A percentile compares a stretch with the other conserved stretches of the same genome.
These are phyloP conservation scores for Parthenolecanium corni DNA, from an alignment of 2,888 invertebrate species.

Conservation along the genomic window DNA sequence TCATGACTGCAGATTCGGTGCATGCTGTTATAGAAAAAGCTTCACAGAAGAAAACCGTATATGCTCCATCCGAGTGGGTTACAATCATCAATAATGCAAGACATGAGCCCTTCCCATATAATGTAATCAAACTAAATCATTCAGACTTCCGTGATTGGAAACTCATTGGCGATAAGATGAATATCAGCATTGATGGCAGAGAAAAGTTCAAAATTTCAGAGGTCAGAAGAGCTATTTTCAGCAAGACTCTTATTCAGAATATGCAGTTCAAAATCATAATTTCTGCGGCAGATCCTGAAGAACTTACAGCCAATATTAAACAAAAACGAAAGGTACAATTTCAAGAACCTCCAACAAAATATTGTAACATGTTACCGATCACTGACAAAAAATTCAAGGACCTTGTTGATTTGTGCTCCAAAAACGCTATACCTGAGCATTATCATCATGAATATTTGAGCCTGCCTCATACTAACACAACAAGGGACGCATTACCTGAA, in stretches of 20 bases:
- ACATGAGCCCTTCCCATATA: constrained; percentile 12
- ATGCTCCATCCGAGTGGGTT: constrained; percentile 33
- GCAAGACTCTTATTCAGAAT: no score
- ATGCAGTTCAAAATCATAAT: background rate
- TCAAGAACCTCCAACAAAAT: background rate
- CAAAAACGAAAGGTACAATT: background rate
- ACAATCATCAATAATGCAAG: constrained; percentile 24
- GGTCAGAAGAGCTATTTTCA: background rate
- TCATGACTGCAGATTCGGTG: constrained; percentile 38
- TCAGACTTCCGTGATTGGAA: constrained; percentile 20
- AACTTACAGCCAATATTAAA: background rate
- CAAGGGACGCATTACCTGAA: constrained; percentile 5
- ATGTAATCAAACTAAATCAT: constrained; percentile 1
- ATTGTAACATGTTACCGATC: constrained; percentile 2
- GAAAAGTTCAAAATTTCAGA: background rate
- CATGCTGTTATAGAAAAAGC: constrained; percentile 37
- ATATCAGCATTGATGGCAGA: background rate
- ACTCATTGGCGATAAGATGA: background rate
- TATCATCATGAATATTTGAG: constrained; percentile 15
- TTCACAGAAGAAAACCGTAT: constrained; percentile 34
- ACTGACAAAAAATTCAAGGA: constrained; percentile 1
- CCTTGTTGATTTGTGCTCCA: background rate
- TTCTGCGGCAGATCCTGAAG: background rate
- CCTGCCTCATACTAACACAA: background rate
- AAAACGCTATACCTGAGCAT: constrained; percentile 3